Evolutionary conservation across 2,113 vertebrate species (phyloP).

Genomic region (Lycocorax pyrrhopterus): DNA sequence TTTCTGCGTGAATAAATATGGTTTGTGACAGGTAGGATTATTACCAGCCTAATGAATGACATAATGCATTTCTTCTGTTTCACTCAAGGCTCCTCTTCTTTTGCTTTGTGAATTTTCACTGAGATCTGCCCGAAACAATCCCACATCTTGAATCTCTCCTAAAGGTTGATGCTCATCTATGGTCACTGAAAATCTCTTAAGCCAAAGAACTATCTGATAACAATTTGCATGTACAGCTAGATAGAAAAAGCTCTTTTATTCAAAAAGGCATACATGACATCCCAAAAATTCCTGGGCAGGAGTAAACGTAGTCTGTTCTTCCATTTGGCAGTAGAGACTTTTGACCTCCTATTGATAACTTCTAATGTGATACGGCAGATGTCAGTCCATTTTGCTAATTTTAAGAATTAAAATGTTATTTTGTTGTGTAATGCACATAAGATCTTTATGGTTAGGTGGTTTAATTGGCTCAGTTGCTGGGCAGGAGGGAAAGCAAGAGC

Average conservation of each 20-base stretch:
- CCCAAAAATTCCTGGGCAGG: neutral
- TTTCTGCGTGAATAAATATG: neutral
- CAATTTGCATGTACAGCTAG: neutral
- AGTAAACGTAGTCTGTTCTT: neutral
- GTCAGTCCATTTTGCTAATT: neutral
- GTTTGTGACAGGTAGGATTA: neutral
- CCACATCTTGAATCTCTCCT: neutral
- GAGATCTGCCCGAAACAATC: neutral
- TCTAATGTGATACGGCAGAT: neutral
- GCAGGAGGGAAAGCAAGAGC: neutral
- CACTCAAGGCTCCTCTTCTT: neutral
- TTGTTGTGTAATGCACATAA: neutral
- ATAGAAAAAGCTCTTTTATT: neutral
- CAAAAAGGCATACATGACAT: neutral
- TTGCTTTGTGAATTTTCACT: neutral
- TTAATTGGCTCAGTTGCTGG: neutral
- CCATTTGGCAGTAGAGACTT: neutral
- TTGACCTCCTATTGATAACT: neutral
- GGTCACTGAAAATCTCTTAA: neutral
- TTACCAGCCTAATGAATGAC: neutral
- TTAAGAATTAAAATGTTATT: neutral
- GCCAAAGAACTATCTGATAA: neutral
- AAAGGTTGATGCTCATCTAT: neutral
- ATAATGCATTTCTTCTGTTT: neutral
- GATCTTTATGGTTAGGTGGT: neutral